Conservation (phyloP, 2,113 vertebrate species). For the Eudorcas thomsonii region DNA sequence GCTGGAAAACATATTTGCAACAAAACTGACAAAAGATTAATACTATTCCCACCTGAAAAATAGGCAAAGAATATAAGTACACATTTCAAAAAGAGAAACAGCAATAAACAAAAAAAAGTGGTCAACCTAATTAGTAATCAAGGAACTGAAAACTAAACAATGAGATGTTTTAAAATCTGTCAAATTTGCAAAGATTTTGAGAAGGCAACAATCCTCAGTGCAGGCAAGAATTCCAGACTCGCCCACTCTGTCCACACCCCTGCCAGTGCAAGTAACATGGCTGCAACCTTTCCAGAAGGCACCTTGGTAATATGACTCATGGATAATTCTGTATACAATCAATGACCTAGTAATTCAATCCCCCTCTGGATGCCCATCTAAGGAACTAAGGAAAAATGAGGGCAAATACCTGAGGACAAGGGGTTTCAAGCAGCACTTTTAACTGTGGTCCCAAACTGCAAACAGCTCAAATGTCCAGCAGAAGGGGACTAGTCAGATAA, state of each 20-base stretch:
- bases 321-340: not conserved
- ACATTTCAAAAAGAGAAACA: not conserved
- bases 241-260: not conserved
- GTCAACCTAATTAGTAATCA: not conserved
- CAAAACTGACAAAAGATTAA: not conserved
- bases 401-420: not conserved
- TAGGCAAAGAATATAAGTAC: not conserved
- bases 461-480: not conserved
- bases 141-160: not conserved
- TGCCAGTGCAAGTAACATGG: not conserved
- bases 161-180: not conserved
- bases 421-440: not conserved
- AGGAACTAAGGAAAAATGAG: not conserved
- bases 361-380: not conserved
- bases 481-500: not conserved
- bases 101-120: not conserved
- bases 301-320: not conserved
- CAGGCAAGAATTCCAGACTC: too few species aligned
- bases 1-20: not conserved
- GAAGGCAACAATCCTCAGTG: not conserved
- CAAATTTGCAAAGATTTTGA: not conserved
- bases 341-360: not conserved
- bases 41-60: not conserved
- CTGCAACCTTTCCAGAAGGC: not conserved
- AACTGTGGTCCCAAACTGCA: not conserved